These are phyloP conservation scores for Nebria brevicollis DNA, from an alignment of 2,888 invertebrate species.

Conservation along the genomic window DNA sequence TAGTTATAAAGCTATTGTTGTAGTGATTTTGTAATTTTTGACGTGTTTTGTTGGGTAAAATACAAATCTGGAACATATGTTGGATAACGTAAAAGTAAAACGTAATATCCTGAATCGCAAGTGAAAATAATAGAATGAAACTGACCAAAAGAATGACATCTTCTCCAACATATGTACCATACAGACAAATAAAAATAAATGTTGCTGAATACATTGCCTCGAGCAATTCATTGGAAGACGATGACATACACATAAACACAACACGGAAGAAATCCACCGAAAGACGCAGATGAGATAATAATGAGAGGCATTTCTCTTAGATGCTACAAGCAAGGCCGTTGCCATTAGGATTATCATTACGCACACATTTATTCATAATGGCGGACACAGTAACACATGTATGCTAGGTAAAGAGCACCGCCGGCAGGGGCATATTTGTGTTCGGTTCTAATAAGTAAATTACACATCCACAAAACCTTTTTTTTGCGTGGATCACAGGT, in stretches of 20 bases:
- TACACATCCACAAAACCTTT: background rate
- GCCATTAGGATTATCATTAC: slow-evolving; percentile 44
- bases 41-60: too few species aligned
- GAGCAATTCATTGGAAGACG: background rate
- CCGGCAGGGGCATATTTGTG: background rate
- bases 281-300: slow-evolving; percentile 42
- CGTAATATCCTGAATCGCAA: background rate
- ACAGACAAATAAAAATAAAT: background rate
- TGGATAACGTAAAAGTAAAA: too few species aligned
- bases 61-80: too few species aligned
- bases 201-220: background rate
- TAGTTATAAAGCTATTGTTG: too few species aligned
- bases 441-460: background rate
- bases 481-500: background rate
- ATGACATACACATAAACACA: background rate
- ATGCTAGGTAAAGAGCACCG: background rate
- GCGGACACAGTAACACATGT: slow-evolving; percentile 9
- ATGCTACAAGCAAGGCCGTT: slow-evolving; percentile 19
- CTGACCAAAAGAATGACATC: background rate
- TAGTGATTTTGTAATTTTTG: too few species aligned
- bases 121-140: background rate
- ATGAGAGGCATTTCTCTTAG: slow-evolving; percentile 32
- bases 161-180: background rate
- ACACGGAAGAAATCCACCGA: slow-evolving; percentile 25
- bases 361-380: slow-evolving; percentile 44